Conservation (phyloP, 1,140 invertebrate species). For the Lepidurus arcticus region DNA sequence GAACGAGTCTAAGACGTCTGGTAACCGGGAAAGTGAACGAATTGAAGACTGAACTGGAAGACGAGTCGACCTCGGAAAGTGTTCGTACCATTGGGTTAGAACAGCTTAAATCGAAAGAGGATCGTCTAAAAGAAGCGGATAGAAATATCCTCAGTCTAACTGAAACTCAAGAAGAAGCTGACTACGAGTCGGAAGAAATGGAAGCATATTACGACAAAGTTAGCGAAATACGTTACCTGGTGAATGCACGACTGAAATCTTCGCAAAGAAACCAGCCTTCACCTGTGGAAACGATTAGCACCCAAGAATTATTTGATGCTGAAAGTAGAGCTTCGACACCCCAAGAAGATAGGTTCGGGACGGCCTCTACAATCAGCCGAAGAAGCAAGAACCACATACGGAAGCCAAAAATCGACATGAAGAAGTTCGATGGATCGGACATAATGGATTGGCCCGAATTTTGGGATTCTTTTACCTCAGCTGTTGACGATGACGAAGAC, state of each 20-base stretch:
- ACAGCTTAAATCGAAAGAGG: background rate
- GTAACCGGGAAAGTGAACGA: background rate
- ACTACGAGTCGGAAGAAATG: background rate
- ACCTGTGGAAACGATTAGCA: background rate
- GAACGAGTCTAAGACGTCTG: background rate
- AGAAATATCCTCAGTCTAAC: background rate
- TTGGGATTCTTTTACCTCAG: conserved; percentile 23
- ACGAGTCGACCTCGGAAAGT: background rate
- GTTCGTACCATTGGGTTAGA: background rate
- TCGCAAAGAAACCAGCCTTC: background rate
- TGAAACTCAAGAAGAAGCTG: background rate
- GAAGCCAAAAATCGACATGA: conserved; percentile 23
- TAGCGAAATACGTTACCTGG: background rate
- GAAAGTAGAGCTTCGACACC: background rate
- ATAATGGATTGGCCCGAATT: conserved; percentile 16
- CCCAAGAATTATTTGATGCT: background rate
- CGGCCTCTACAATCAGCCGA: background rate
- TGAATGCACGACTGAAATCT: background rate
- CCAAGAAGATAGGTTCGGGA: background rate
- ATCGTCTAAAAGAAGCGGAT: background rate
- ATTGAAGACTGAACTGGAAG: background rate
- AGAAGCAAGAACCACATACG: conserved; percentile 24
- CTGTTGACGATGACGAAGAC: conserved; percentile 25
- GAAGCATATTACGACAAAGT: background rate
- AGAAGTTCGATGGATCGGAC: background rate